A percentile compares a stretch with the other conserved stretches of the same genome.
Conservation (phyloP, 2,113 vertebrate genomes). For the Merops nubicus region DNA sequence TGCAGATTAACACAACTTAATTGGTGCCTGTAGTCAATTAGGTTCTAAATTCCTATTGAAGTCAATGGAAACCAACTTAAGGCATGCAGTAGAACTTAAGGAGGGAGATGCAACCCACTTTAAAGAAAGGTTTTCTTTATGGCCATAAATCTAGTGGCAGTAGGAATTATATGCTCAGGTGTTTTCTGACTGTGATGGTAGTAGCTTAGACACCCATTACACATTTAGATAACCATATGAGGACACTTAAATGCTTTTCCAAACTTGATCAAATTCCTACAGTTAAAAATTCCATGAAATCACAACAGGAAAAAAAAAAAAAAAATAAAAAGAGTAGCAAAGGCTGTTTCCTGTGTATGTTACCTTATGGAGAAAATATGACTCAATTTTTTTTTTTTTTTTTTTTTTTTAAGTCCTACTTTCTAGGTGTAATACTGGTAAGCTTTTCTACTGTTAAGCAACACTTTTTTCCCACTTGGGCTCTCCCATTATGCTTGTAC, state of each 20-base stretch:
- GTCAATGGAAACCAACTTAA: background rate
- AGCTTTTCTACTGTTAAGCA: background rate
- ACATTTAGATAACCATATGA: background rate
- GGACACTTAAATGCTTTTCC: background rate
- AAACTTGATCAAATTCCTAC: background rate
- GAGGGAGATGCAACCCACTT: background rate
- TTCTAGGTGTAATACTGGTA: background rate
- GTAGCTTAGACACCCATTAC: no score
- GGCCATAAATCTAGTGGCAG: accelerated
- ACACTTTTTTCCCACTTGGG: background rate
- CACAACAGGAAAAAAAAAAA: background rate
- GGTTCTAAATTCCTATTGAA: background rate
- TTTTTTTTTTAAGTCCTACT: background rate
- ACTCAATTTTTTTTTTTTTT: background rate
- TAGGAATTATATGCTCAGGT: background rate
- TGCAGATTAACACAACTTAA: background rate
- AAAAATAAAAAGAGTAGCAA: background rate
- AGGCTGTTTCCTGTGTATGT: background rate
- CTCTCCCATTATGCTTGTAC: background rate
- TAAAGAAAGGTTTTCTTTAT: background rate
- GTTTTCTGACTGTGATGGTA: background rate
- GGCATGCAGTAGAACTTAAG: background rate
- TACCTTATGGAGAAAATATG: background rate
- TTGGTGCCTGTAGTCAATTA: background rate
- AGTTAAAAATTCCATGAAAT: background rate